These are phyloP conservation scores for Mallotus villosus DNA, from an alignment of 2,797 vertebrate genomes.

Conservation along the genomic window DNA sequence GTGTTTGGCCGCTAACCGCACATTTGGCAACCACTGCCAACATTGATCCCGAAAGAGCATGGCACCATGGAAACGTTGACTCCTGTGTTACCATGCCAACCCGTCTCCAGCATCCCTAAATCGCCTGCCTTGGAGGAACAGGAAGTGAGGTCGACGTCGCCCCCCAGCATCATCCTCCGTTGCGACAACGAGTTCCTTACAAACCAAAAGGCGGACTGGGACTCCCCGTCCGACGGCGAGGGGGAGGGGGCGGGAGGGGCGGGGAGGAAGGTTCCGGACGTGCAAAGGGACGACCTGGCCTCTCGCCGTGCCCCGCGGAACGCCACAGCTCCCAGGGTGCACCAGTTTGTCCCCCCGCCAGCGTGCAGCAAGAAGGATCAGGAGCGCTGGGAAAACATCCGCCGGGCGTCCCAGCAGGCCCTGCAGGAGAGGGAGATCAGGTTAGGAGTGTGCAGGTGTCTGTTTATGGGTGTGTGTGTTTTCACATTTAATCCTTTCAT, in stretches of 20 bases:
- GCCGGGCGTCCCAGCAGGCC: constrained; percentile 72
- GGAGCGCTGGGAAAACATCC: constrained; percentile 77
- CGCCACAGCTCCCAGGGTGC: constrained; percentile 53
- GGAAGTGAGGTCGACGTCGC: constrained; percentile 63
- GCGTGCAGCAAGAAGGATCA: constrained; percentile 69
- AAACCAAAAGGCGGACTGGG: constrained; percentile 74
- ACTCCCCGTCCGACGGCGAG: constrained; percentile 71
- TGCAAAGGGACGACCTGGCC: constrained; percentile 91
- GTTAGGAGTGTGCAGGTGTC: constrained; percentile 52
- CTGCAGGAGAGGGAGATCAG: constrained; percentile 74
- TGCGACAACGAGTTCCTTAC: constrained; percentile 83
- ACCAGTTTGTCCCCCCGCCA: constrained; percentile 69
- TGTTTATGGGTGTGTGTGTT: neutral
- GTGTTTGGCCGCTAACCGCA: constrained; percentile 7
- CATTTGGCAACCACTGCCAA: constrained; percentile 11
- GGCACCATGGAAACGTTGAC: neutral
- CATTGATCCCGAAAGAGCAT: neutral
- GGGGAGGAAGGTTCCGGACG: constrained; percentile 80
- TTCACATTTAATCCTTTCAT: neutral
- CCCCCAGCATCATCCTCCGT: constrained; percentile 84
- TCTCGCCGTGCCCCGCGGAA: constrained; percentile 66
- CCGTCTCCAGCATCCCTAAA: constrained; percentile 54
- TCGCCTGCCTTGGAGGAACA: constrained; percentile 66
- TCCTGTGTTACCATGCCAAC: constrained; percentile 34
- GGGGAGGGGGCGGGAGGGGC: constrained; percentile 73